Base-by-base conservation (phyloP, 1,140 invertebrate genomes). In the Potamilus streckersoni region DNA sequence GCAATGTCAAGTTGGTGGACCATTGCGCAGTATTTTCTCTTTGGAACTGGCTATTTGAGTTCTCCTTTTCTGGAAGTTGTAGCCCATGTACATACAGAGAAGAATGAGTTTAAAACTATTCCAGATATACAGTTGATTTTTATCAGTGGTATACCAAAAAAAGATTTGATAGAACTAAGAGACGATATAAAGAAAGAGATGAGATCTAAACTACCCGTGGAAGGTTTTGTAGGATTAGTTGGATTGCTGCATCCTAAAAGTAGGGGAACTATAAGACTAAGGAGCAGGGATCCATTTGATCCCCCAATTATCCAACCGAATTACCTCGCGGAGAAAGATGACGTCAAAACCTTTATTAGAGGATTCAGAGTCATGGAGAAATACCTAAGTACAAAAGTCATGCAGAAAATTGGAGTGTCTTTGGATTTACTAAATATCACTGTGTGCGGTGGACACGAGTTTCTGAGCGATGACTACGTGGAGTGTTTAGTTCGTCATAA, bases 221-320 rank as follows among this genome's bases (percentile, higher is more conserved):
- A 38, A 38, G 38, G 38, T 38, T 38, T 38, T 38, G 38, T 38
- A 1, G 38, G 38, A 2, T 8, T 1, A 1, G 23, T 23, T 0
- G 23, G 23, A 23, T 23, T 23, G 23, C 23, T 38, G 59, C 82
- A 78, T 58, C 87, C 78, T 72, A 86, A 73, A 71, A 87, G 67
- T 70, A 73, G 74, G 65, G 76, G 90, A 78, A 76, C 80, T 76
- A 65, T 85, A 71, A 66, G 65, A 57, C 71, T 90, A 66, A 66
- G 84, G 80, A 79, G 72, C 64, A 91, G 90, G 55, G 94, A 98
- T 88, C 96, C 96, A 0, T 92, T 94, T 19, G 92, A 94, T 4
- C 92, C 94, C 77, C 96, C 96, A 0, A 91, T 94, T 2, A 94
- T 98, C 19, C 94, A 96, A 87, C 96, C 97, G 0, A 83, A 82